Percentiles rank a stretch among this genome's conserved stretches.
phyloP scores from a whole-genome alignment of 2,797 vertebrate species.

The Danio albolineatus region DNA sequence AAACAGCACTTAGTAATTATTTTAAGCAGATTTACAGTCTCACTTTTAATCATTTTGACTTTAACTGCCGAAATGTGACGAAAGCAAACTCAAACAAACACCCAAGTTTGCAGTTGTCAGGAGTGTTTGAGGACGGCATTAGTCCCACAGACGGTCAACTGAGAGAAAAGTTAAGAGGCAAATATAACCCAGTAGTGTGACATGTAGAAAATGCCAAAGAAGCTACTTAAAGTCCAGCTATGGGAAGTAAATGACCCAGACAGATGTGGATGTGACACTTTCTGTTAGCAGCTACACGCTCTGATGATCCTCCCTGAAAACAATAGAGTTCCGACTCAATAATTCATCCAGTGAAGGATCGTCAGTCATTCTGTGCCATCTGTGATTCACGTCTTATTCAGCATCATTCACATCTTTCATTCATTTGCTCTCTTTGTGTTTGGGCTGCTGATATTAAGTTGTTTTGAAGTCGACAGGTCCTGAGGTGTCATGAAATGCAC shows the following conservation, averaged over 20 bases:
- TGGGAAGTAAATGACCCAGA: neutral
- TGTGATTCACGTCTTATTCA: constrained; percentile 4
- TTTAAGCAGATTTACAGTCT: too few relatives aligned
- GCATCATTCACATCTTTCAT: neutral
- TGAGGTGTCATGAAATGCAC: neutral
- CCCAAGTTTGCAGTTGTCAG: neutral
- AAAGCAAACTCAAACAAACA: neutral
- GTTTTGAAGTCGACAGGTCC: neutral
- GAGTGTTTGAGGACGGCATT: neutral
- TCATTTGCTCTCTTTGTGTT: constrained; percentile 6
- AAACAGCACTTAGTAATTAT: too few relatives aligned
- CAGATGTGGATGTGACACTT: constrained; percentile 22
- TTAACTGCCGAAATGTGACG: too few relatives aligned
- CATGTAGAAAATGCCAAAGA: neutral
- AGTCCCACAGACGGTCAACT: neutral
- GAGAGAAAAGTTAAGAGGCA: constrained; percentile 3
- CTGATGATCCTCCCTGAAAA: neutral
- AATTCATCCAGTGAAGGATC: constrained; percentile 21
- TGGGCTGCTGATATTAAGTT: neutral
- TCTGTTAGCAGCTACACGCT: neutral
- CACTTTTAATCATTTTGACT: too few relatives aligned
- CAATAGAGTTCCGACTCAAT: constrained; percentile 24
- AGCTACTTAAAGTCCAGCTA: neutral
- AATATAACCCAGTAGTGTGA: neutral
- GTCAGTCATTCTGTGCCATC: constrained; percentile 31